Evolutionary conservation across 2,888 invertebrate genomes (phyloP).

Genomic region (Nasonovia ribisnigri): DNA sequence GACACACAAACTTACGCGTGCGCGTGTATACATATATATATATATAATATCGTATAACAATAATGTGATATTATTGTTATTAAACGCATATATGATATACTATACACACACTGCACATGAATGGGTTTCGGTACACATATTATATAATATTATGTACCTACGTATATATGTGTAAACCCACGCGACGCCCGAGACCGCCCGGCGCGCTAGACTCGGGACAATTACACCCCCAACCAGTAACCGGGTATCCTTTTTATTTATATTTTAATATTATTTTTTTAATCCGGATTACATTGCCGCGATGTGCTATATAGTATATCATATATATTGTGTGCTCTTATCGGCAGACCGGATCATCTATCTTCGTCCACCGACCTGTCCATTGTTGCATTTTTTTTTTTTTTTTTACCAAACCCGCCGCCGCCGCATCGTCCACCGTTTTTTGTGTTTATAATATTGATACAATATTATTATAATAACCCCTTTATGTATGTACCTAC

Average conservation of each 20-base stretch:
- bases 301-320: background rate
- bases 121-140: constrained; percentile 42
- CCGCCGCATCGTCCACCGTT: background rate
- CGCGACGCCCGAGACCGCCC: constrained; percentile 64
- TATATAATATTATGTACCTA: background rate
- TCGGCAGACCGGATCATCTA: constrained; percentile 58
- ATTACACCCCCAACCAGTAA: constrained; percentile 58
- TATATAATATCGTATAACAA: background rate
- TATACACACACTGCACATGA: background rate
- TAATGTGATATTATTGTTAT: constrained; percentile 28
- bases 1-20: background rate
- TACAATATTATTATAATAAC: background rate
- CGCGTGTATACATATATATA: background rate
- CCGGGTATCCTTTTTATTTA: constrained; percentile 31
- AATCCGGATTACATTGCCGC: constrained; percentile 60
- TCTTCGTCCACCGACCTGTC: constrained; percentile 59
- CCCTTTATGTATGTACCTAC: background rate
- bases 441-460: constrained; percentile 20
- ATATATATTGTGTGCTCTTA: constrained; percentile 41
- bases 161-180: constrained; percentile 46
- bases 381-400: constrained; percentile 59
- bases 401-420: background rate
- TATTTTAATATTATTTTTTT: constrained; percentile 8
- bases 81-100: background rate
- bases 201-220: constrained; percentile 62